These are phyloP conservation scores for Microhierax caerulescens DNA, from an alignment of 2,797 vertebrate species.

Conservation along the genomic window DNA sequence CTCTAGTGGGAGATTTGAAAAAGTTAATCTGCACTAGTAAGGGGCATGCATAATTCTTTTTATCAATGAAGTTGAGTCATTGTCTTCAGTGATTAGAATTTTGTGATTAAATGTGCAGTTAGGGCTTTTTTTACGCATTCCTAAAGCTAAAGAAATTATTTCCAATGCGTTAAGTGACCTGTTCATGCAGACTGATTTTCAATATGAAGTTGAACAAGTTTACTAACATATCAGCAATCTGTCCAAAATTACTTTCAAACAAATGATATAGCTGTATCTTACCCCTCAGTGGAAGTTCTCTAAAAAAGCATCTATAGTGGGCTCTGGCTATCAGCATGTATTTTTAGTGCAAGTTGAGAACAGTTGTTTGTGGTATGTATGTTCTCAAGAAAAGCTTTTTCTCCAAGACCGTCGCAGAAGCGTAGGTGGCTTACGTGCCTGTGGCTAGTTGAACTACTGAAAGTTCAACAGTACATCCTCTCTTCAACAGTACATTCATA, in stretches of 20 bases:
- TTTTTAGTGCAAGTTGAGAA: background rate
- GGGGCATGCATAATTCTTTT: background rate
- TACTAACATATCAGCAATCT: background rate
- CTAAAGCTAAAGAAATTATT: background rate
- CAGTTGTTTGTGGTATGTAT: background rate
- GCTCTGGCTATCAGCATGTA: background rate
- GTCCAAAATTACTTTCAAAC: background rate
- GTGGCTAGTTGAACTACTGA: background rate
- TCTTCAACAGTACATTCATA: background rate
- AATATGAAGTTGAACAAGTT: background rate
- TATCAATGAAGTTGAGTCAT: background rate
- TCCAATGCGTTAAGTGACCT: background rate
- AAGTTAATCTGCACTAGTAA: background rate
- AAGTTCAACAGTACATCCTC: background rate
- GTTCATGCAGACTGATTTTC: background rate
- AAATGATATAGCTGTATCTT: background rate
- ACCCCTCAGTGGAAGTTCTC: background rate
- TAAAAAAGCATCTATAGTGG: background rate
- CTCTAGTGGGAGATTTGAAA: background rate
- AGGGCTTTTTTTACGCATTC: background rate
- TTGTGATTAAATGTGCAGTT: background rate
- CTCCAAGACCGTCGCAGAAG: background rate
- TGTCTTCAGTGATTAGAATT: background rate
- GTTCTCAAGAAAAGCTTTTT: background rate
- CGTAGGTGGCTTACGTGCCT: rapidly evolving